These are phyloP conservation scores for Delia radicum DNA, from an alignment of 1,140 invertebrate species.

Conservation along the genomic window DNA sequence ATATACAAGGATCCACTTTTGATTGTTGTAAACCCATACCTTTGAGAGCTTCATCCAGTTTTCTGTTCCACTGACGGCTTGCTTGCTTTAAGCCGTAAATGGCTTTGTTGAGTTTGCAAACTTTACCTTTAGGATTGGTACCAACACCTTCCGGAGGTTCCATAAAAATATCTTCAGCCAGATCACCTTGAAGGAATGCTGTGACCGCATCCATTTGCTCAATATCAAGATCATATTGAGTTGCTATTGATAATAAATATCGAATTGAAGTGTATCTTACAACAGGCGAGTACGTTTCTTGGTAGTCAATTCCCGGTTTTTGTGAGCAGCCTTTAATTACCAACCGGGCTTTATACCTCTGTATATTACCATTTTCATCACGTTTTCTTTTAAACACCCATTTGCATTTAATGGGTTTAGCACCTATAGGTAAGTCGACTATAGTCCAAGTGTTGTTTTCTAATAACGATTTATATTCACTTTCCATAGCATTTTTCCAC, in stretches of 20 bases:
- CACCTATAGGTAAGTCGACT: conserved; percentile 25
- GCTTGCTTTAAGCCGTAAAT: conserved; percentile 56
- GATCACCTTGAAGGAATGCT: conserved; percentile 28
- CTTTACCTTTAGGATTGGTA: not conserved
- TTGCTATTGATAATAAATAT: conserved; percentile 32
- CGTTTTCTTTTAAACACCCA: conserved; percentile 40
- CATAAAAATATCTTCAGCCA: conserved; percentile 38
- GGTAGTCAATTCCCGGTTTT: conserved; percentile 18
- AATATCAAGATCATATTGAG: conserved; percentile 31
- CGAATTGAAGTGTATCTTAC: conserved; percentile 28
- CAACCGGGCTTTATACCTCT: conserved; percentile 14
- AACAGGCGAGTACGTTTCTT: conserved; percentile 19
- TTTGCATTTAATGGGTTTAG: conserved; percentile 31
- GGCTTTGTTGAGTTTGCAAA: conserved; percentile 39
- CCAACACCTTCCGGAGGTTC: conserved; percentile 38
- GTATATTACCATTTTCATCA: not conserved
- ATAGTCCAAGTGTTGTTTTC: conserved; percentile 36
- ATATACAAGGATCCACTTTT: conserved; percentile 45
- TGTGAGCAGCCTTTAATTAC: conserved; percentile 24
- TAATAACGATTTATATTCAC: conserved; percentile 30
- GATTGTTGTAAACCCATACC: conserved; percentile 37
- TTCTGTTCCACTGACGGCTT: conserved; percentile 39
- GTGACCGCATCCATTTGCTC: conserved; percentile 37
- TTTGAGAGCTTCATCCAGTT: conserved; percentile 37
- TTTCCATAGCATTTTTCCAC: conserved; percentile 33